Conservation (phyloP, 2,113 vertebrate genomes). For the Naja naja region DNA sequence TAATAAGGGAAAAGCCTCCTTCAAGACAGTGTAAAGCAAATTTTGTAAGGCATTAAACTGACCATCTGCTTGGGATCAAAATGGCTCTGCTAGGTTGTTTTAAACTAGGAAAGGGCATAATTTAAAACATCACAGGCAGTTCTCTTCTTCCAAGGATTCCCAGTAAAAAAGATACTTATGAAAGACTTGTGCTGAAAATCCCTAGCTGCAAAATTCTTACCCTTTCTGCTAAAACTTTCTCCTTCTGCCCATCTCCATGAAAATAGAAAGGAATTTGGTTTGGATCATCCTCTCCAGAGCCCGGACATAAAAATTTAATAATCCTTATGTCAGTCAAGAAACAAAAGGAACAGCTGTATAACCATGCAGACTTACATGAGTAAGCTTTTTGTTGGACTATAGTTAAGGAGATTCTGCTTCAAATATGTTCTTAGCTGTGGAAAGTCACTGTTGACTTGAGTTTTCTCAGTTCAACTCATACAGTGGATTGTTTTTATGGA, state of each 20-base stretch:
- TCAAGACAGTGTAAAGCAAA: not conserved
- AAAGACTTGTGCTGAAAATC: not conserved
- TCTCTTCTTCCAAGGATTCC: not conserved
- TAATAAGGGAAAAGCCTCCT: not conserved
- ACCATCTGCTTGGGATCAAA: not conserved
- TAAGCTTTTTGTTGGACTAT: not conserved
- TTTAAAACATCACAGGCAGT: not conserved
- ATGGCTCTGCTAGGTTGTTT: not conserved
- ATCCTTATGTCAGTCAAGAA: not conserved
- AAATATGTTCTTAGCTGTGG: not conserved
- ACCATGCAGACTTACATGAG: not conserved
- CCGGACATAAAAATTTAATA: not conserved
- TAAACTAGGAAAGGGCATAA: not conserved
- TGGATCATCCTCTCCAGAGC: not conserved
- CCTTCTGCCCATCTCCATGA: not conserved
- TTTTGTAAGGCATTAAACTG: not conserved
- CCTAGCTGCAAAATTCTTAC: not conserved
- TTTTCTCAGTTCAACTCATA: not conserved
- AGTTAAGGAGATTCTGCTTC: not conserved
- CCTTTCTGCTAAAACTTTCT: not conserved
- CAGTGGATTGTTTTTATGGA: not conserved
- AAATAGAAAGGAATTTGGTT: not conserved
- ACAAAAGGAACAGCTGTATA: not conserved
- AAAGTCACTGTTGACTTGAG: not conserved
- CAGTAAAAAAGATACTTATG: not conserved